Evolutionary conservation across 2,113 vertebrate species (phyloP).

Genomic region (Rana temporaria): DNA sequence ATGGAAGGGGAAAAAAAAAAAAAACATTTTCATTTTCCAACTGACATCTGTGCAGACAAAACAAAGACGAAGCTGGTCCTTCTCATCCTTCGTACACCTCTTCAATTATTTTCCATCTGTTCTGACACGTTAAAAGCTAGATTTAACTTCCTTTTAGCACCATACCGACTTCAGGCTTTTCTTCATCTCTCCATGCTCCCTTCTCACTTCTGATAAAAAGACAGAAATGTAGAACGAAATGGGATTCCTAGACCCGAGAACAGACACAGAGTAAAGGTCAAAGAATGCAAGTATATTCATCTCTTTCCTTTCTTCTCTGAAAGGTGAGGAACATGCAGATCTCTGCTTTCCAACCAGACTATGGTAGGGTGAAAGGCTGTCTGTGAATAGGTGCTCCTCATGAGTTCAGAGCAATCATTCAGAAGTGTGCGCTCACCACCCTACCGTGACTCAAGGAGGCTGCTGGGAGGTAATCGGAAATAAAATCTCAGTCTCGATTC

Average conservation of each 20-base stretch:
- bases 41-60: conserved; percentile 35
- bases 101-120: conserved; percentile 49
- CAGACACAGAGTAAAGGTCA: conserved; percentile 48
- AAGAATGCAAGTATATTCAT: conserved; percentile 56
- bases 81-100: conserved; percentile 28
- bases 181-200: conserved; percentile 46
- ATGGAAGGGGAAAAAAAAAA: neutral
- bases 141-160: conserved; percentile 50
- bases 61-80: conserved; percentile 12
- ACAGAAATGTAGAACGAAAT: conserved; percentile 46
- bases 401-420: conserved; percentile 11
- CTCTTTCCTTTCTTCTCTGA: conserved; percentile 29
- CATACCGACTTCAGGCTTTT: conserved; percentile 48
- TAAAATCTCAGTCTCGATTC: neutral
- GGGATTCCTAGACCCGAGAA: conserved; percentile 39
- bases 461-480: neutral
- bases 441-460: conserved; percentile 22
- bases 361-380: conserved; percentile 33
- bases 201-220: conserved; percentile 50
- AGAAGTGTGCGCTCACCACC: conserved; percentile 31
- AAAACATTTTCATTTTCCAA: conserved; percentile 22
- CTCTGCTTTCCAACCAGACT: conserved; percentile 17
- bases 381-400: conserved; percentile 28
- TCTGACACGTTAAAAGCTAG: conserved; percentile 38
- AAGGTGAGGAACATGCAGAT: conserved; percentile 50